Evolutionary conservation across 2,113 vertebrate species (phyloP).

Genomic region (Shinisaurus crocodilurus): DNA sequence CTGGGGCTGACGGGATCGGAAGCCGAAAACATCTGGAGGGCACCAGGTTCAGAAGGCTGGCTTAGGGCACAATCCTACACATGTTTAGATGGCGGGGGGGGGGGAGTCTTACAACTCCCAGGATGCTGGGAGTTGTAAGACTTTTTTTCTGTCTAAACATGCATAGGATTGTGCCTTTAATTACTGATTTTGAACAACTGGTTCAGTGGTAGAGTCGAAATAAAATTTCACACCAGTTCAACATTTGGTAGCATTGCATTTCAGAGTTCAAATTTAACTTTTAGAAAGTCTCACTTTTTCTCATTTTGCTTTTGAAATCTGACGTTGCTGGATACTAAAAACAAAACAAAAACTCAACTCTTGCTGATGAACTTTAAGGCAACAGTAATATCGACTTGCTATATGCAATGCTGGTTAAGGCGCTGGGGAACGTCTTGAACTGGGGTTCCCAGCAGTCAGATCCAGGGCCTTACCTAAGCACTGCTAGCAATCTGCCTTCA

Average conservation of each 20-base stretch:
- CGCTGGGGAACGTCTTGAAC: neutral
- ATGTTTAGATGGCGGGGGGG: too few relatives aligned
- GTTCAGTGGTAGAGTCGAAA: neutral
- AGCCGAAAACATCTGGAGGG: too few relatives aligned
- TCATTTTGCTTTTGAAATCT: neutral
- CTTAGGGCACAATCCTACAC: too few relatives aligned
- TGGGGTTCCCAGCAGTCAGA: neutral
- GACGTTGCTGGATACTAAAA: neutral
- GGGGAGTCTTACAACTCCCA: too few relatives aligned
- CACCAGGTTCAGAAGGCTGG: too few relatives aligned
- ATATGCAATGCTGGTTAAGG: neutral
- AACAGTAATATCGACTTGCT: neutral
- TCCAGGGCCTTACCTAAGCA: neutral
- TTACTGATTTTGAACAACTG: neutral
- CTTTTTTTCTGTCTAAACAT: neutral
- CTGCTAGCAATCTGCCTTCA: neutral
- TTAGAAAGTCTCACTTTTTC: neutral
- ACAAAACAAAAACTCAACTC: neutral
- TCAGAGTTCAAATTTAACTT: neutral
- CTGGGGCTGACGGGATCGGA: too few relatives aligned
- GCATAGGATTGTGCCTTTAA: too few relatives aligned
- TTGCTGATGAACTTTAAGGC: neutral
- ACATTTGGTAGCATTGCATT: neutral
- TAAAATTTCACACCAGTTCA: neutral
- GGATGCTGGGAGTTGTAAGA: too few relatives aligned